These are phyloP conservation scores for Petrocephalus schoutedeni DNA, from an alignment of 2,797 vertebrate species.

Conservation along the genomic window DNA sequence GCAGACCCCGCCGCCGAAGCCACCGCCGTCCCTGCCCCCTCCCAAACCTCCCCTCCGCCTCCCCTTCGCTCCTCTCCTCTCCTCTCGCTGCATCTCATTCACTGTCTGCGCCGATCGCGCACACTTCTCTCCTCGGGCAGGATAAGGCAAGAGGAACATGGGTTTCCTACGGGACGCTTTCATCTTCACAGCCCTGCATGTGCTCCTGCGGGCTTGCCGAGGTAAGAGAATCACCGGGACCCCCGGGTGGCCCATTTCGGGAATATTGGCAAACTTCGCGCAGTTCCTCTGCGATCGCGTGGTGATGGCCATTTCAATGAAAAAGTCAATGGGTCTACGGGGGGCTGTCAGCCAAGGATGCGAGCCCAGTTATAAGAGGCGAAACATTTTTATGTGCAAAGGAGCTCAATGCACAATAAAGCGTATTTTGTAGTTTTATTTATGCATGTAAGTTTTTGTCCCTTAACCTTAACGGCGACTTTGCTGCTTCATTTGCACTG, in stretches of 20 bases:
- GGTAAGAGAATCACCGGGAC: conserved; percentile 45
- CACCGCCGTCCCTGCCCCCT: conserved; percentile 26
- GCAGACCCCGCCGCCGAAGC: neutral
- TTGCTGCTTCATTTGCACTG: neutral
- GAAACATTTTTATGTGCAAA: neutral
- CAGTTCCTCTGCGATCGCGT: neutral
- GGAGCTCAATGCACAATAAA: neutral
- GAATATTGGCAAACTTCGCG: neutral
- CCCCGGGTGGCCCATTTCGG: neutral
- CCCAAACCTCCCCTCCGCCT: conserved; percentile 24
- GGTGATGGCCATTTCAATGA: neutral
- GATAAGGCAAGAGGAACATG: conserved; percentile 48
- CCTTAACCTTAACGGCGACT: neutral
- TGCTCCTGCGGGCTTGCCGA: conserved; percentile 50
- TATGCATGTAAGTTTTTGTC: neutral
- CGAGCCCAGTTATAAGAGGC: neutral
- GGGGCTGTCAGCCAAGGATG: neutral
- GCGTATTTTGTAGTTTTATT: neutral
- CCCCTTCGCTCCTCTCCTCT: conserved; percentile 29
- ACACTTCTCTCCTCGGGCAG: conserved; percentile 32
- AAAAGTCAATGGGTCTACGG: neutral
- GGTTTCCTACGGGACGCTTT: conserved; percentile 34
- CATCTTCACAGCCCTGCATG: conserved; percentile 42
- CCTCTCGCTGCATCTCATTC: conserved; percentile 7
- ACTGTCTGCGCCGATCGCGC: neutral